Base-by-base conservation (phyloP, 1,140 invertebrate genomes). In the Ostrea denselamellosa region DNA sequence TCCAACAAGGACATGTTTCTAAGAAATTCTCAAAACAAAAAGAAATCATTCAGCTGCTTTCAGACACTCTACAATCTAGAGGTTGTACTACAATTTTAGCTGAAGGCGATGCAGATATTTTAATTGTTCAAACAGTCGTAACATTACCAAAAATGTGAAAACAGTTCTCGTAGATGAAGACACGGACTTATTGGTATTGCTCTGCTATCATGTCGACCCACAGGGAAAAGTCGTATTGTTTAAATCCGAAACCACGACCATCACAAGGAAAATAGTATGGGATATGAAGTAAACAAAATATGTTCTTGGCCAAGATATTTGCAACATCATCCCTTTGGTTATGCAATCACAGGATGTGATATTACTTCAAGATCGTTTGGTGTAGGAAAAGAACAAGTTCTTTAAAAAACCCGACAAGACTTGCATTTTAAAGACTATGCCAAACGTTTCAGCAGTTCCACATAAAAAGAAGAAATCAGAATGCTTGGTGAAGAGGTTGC, bases 321-420 rank as follows among this genome's bases (percentile, higher is more conserved):
- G 89, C 54, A 17, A n/a, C 5, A 12, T 53, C n/a, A 9, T 88
- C 4, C 68, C 51, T 12, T 82, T 86, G n/a, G 22, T 86, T n/a
- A 88, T 54, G 68, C 86, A 19, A 53, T 90, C 7, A 88, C 52
- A 12, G 84, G 68, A 28, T 90, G 86, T 68, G 89, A 90, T 83
- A 90, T 56, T 19, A 86, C 85, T 17, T 87, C 86, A 2, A 51
- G 85, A n/a, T 62, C 53, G 25, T 71, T 71, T 22, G 65, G 44
- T n/a, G 34, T 54, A 9, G 77, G 77, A 54, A 85, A 85, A 85
- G 51, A 22, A 51, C 28, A 51, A n/a, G 51, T 34, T n/a, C 82
- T 83, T 22, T 56, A 85, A 28, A 51, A 85, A 81, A n/a, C n/a
- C n/a, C n/a, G n/a, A n/a, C n/a, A n/a, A n/a, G n/a, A n/a, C n/a